Base-by-base conservation (phyloP, 2,888 invertebrate genomes). In the Limnephilus auricula region DNA sequence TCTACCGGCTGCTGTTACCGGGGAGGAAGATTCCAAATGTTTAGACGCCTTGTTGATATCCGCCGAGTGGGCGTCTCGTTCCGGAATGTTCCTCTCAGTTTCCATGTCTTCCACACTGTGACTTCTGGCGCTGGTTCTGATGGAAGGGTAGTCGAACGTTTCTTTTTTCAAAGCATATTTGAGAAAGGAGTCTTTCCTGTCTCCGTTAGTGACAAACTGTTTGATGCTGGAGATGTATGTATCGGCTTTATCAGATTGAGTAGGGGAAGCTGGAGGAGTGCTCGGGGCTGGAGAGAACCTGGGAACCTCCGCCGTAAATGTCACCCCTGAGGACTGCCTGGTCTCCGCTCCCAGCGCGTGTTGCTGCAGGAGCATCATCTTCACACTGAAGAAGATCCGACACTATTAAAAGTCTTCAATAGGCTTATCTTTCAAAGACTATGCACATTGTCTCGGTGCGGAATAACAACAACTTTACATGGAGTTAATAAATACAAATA, bases 281-380 rank as follows among this genome's bases (percentile, higher is more conserved):
- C 92, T 89, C 80, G 92, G 91, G 9, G 92, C 92, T 86, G 93
- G 93, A 87, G 93, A 93, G 91, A 93, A 93, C 84, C 93, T 92
- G 84, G 90, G 93, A 91, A 93, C 93, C 93, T 91, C 93, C 89
- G 90, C 93, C 93, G 90, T 93, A 90, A 91, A 93, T 88, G 92
- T 93, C 93, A 93, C 93, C 92, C 89, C 90, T 30, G 90, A 84
- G 34, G 90, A 83, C 89, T 84, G 89, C 40, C 91, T 86, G 25
- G 91, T 79, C 86, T 93, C 93, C 89, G 92, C 79, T 30, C 89
- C 90, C 84, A 95, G 95, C 94, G 95, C 95, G 93, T 96, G 95
- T 94, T 94, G 95, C 94, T 95, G 95, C 95, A 93, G 92, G 78
- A 96, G 95, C 94, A 95, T 96, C 96, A 96, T 96, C 95, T 96